Evolutionary conservation across 2,797 vertebrate genomes (phyloP).

Genomic region (Sparus aurata): DNA sequence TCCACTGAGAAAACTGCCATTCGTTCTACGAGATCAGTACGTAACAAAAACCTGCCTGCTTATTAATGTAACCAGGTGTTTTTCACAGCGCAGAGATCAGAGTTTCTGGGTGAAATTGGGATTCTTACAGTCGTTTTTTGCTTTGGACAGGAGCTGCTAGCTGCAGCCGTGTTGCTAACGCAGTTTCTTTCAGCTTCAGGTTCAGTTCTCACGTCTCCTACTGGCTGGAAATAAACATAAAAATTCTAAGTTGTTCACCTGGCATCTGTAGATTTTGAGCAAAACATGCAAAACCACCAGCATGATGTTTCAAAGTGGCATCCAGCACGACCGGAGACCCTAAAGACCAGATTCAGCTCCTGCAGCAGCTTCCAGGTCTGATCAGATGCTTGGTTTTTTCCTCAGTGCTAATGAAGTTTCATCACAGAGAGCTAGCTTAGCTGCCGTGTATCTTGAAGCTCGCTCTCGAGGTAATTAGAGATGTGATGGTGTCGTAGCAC

Average conservation of each 20-base stretch:
- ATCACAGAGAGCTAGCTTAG: constrained; percentile 5
- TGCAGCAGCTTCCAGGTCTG: neutral
- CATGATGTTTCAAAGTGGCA: constrained; percentile 9
- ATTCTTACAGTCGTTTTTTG: no score
- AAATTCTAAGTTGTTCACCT: neutral
- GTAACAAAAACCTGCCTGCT: no score
- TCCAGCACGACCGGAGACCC: constrained; percentile 7
- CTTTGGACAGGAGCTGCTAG: no score
- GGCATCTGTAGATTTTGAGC: constrained; percentile 14
- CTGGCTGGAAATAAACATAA: constrained; percentile 2
- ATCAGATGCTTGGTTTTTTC: constrained; percentile 7
- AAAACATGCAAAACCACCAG: neutral
- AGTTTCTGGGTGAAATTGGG: no score
- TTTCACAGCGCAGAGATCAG: no score
- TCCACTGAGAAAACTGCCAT: no score
- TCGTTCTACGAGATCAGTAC: no score
- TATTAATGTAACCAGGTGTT: no score
- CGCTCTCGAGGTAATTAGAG: constrained; percentile 9
- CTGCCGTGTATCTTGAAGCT: neutral
- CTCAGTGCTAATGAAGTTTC: constrained; percentile 13
- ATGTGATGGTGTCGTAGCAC: constrained; percentile 26
- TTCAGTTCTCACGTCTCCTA: neutral
- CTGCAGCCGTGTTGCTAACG: no score
- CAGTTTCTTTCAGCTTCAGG: neutral
- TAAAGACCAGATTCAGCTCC: neutral